These are phyloP conservation scores for Alloscopus bannaensis DNA, from an alignment of 2,888 invertebrate species.

Conservation along the genomic window DNA sequence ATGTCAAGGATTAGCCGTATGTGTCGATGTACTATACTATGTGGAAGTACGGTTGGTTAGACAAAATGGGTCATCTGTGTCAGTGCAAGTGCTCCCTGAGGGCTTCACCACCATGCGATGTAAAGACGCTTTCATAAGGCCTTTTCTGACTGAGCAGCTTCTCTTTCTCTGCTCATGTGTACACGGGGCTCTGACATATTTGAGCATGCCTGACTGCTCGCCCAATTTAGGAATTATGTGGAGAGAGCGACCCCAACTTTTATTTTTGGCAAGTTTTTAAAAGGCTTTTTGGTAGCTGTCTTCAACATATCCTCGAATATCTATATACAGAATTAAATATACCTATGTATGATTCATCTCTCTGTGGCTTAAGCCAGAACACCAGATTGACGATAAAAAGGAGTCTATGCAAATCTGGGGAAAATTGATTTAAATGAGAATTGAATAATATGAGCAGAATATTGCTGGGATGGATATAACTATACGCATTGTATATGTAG, in stretches of 20 bases:
- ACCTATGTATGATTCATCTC: not conserved
- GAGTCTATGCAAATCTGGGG: conserved; percentile 31
- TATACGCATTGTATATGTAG: not conserved
- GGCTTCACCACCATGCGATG: too few relatives aligned
- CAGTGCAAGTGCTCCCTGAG: conserved; percentile 4
- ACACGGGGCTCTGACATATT: not conserved
- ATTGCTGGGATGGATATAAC: not conserved
- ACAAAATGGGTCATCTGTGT: conserved; percentile 58
- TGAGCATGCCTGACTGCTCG: conserved; percentile 18
- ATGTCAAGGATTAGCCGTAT: conserved; percentile 54
- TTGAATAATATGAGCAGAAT: conserved; percentile 2
- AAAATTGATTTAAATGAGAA: conserved; percentile 54
- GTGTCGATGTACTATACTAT: not conserved
- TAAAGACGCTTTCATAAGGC: not conserved
- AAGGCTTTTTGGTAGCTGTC: not conserved
- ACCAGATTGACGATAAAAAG: not conserved
- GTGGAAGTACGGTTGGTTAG: conserved; percentile 55
- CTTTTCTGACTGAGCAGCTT: not conserved
- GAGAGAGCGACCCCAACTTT: not conserved
- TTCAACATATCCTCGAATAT: not conserved
- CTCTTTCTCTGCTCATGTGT: not conserved
- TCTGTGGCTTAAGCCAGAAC: not conserved
- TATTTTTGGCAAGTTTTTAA: not conserved
- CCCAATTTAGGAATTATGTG: conserved; percentile 24
- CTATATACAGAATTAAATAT: too few relatives aligned